Conservation (phyloP, 2,797 vertebrate species). For the Tadarida brasiliensis region DNA sequence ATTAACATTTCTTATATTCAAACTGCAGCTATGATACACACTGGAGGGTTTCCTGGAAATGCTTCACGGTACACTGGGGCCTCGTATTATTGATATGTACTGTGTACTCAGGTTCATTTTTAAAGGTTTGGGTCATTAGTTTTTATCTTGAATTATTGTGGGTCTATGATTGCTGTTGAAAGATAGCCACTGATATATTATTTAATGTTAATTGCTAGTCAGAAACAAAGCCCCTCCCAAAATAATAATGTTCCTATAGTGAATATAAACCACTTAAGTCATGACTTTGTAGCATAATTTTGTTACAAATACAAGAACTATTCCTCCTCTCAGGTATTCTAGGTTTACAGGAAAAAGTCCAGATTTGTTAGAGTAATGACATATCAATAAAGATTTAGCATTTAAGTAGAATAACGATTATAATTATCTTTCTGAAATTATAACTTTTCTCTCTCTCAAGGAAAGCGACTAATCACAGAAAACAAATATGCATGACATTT, state of each 20-base stretch:
- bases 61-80: not conserved
- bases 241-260: not conserved
- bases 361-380: not conserved
- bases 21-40: not conserved
- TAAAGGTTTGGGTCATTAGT: not conserved
- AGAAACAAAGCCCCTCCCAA: not conserved
- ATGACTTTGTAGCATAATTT: constrained; percentile 8
- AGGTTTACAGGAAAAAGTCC: constrained; percentile 9
- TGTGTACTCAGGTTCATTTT: constrained; percentile 22
- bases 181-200: not conserved
- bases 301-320: not conserved
- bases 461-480: not conserved
- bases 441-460: not conserved
- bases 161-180: not conserved
- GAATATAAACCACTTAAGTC: not conserved
- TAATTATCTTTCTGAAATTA: not conserved
- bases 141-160: constrained; percentile 47
- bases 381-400: not conserved
- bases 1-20: constrained; percentile 25
- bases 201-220: not conserved
- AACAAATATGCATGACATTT: not conserved
- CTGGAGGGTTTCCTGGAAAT: not conserved
- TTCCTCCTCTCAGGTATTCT: not conserved
- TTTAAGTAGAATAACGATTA: constrained; percentile 14
- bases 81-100: not conserved